Percentiles rank a stretch among this genome's conserved stretches.
Conservation (phyloP, 1,140 invertebrate genomes). For the Bombus superbus region DNA sequence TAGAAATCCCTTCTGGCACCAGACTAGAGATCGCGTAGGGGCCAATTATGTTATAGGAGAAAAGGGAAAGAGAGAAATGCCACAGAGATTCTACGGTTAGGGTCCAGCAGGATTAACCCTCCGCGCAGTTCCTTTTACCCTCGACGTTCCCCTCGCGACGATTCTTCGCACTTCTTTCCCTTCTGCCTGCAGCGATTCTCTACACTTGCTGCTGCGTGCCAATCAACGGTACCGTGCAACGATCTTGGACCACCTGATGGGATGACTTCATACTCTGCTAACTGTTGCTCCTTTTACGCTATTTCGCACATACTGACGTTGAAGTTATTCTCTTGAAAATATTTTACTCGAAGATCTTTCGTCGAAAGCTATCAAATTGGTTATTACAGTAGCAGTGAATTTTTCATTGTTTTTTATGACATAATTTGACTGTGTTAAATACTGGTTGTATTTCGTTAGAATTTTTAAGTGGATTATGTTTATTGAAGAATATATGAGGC, state of each 20-base stretch:
- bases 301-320: background rate
- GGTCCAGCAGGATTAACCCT: slow-evolving; percentile 74
- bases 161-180: slow-evolving; percentile 44
- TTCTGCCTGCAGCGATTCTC: slow-evolving; percentile 9
- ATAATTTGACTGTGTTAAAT: no score
- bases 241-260: slow-evolving; percentile 24
- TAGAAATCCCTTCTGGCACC: slow-evolving; percentile 80
- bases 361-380: background rate
- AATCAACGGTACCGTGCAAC: slow-evolving; percentile 15
- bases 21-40: slow-evolving; percentile 74
- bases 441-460: no score
- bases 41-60: slow-evolving; percentile 76
- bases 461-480: background rate
- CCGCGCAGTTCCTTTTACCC: slow-evolving; percentile 62
- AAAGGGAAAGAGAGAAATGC: slow-evolving; percentile 53
- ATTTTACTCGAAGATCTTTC: background rate
- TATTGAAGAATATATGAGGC: background rate
- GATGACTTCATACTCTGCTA: slow-evolving; percentile 20
- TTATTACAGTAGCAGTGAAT: background rate
- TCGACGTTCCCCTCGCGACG: slow-evolving; percentile 42
- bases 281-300: background rate
- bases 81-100: slow-evolving; percentile 72
- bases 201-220: slow-evolving; percentile 12
- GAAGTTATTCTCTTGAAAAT: background rate
- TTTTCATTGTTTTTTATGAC: background rate